Percentiles rank a stretch among this genome's conserved stretches.
phyloP scores from a whole-genome alignment of 2,888 invertebrate genomes.

The Macrophya alboannulata region DNA sequence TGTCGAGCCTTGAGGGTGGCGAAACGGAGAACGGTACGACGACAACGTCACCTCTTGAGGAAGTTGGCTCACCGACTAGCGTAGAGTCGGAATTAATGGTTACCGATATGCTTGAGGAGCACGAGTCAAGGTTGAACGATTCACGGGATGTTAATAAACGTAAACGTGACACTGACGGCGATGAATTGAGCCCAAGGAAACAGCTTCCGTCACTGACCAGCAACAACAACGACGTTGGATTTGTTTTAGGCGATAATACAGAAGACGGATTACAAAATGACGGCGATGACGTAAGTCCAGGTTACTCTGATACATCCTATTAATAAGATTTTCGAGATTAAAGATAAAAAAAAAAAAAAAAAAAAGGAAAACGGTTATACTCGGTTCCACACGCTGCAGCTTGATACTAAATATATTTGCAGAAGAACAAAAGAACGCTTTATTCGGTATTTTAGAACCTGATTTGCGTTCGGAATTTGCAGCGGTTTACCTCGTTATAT shows the following conservation, averaged over 20 bases:
- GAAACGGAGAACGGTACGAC: conserved; percentile 69
- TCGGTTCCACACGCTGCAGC: no score
- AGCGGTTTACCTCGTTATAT: background rate
- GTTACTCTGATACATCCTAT: background rate
- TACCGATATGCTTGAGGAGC: conserved; percentile 76
- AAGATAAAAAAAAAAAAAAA: no score
- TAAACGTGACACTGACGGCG: conserved; percentile 73
- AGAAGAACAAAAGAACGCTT: background rate
- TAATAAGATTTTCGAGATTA: background rate
- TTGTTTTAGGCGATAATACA: conserved; percentile 74
- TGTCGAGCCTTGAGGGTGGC: conserved; percentile 72
- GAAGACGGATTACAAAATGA: conserved; percentile 75
- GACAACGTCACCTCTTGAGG: conserved; percentile 77
- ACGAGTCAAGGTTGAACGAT: conserved; percentile 65
- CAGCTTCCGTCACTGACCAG: conserved; percentile 71
- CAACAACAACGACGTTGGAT: conserved; percentile 78
- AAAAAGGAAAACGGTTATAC: background rate
- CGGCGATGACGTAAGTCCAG: conserved; percentile 75
- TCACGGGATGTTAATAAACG: conserved; percentile 71
- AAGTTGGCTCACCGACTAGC: conserved; percentile 75
- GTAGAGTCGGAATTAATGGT: conserved; percentile 77
- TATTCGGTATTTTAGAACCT: background rate
- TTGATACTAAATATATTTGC: background rate
- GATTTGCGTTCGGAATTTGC: conserved; percentile 2
- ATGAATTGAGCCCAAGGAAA: conserved; percentile 74